Evolutionary conservation across 1,140 invertebrate species (phyloP).

Genomic region (Papilio machaon): DNA sequence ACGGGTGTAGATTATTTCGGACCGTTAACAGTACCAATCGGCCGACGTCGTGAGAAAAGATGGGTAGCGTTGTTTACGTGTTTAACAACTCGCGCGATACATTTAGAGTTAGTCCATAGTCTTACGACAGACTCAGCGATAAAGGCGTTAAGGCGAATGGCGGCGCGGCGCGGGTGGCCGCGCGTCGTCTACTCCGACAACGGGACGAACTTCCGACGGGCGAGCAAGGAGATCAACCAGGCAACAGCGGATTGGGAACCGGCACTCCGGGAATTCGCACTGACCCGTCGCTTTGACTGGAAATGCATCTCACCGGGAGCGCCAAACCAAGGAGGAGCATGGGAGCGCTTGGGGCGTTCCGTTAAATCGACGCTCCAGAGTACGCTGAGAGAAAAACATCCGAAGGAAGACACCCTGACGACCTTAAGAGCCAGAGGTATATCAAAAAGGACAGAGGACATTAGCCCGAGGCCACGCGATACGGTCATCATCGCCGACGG

Average conservation of each 20-base stretch:
- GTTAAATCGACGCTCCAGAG: slow-evolving; percentile 46
- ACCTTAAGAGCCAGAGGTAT: not conserved
- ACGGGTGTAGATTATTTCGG: slow-evolving; percentile 53
- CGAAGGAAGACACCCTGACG: slow-evolving; percentile 45
- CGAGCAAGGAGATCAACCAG: too few species aligned
- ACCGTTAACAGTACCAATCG: slow-evolving; percentile 43
- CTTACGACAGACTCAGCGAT: slow-evolving; percentile 30
- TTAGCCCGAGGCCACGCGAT: slow-evolving; percentile 31
- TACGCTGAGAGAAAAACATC: slow-evolving; percentile 40
- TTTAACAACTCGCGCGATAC: slow-evolving; percentile 49
- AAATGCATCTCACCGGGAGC: slow-evolving; percentile 41
- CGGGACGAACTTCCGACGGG: too few species aligned
- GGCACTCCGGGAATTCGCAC: not conserved
- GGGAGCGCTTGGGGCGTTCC: not conserved
- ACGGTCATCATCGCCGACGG: slow-evolving; percentile 24
- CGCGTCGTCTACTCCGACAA: too few species aligned
- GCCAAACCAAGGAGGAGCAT: too few species aligned
- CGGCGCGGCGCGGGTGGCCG: too few species aligned
- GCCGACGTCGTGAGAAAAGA: slow-evolving; percentile 44
- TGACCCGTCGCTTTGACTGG: slow-evolving; percentile 36
- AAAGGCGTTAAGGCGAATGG: not conserved
- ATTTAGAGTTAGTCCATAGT: slow-evolving; percentile 49
- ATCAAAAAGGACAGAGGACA: not conserved
- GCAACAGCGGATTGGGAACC: slow-evolving; percentile 1
- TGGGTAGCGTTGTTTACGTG: slow-evolving; percentile 53